Percentiles rank a stretch among this genome's conserved stretches.
Conservation (phyloP, 2,113 vertebrate genomes). For the Candoia aspera region DNA sequence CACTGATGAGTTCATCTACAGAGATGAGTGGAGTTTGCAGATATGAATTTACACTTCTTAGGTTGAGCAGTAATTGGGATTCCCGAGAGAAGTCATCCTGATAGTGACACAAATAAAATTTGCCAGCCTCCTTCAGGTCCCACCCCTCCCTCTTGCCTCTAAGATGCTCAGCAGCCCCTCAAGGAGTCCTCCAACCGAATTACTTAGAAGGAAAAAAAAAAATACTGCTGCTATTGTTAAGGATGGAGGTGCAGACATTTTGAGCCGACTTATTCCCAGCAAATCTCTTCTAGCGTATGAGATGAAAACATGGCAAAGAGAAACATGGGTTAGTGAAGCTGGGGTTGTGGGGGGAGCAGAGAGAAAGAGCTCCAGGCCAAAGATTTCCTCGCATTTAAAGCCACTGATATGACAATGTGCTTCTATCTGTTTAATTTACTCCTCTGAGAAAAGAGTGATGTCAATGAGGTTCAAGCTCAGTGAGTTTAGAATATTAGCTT, state of each 20-base stretch:
- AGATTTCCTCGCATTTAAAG: not conserved
- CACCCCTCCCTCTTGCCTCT: not conserved
- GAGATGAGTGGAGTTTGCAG: conserved; percentile 24
- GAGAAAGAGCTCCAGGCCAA: not conserved
- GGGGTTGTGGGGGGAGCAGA: not conserved
- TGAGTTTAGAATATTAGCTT: not conserved
- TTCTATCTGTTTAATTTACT: not conserved
- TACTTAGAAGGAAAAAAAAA: conserved; percentile 50
- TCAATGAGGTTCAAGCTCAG: not conserved
- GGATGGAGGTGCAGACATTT: conserved; percentile 5
- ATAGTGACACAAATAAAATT: conserved; percentile 55
- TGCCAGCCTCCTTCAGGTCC: not conserved
- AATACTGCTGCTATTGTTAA: conserved; percentile 18
- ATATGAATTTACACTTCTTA: conserved; percentile 46
- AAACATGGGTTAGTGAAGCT: not conserved
- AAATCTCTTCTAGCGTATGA: conserved; percentile 8
- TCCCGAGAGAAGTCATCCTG: conserved; percentile 27
- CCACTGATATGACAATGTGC: not conserved
- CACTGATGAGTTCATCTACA: conserved; percentile 47
- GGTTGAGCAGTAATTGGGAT: conserved; percentile 37
- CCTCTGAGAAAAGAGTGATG: not conserved
- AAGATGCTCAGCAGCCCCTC: conserved; percentile 34
- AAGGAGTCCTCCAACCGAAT: conserved; percentile 47
- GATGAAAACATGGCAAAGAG: conserved; percentile 27
- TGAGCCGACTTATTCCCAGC: conserved; percentile 29